Conservation (phyloP, 2,888 invertebrate genomes). For the Chymomyza fuscimana region DNA sequence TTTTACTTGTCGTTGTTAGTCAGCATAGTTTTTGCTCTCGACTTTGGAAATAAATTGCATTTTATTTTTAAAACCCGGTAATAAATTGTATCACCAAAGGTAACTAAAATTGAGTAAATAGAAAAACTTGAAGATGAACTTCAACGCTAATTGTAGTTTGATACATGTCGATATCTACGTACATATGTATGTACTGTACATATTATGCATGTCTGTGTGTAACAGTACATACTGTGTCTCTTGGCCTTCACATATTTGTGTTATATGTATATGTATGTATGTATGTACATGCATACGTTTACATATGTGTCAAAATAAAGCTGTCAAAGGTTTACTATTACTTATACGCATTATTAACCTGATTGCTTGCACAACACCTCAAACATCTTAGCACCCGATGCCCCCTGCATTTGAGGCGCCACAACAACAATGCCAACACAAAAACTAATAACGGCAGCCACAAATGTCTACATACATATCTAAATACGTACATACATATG, state of each 20-base stretch:
- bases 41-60: constrained; percentile 61
- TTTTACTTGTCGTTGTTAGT: constrained; percentile 43
- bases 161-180: constrained; percentile 14
- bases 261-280: constrained; percentile 6
- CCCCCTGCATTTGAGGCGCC: constrained; percentile 27
- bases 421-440: constrained; percentile 33
- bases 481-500: not conserved
- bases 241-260: constrained; percentile 70
- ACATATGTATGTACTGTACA: too few relatives aligned
- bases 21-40: constrained; percentile 16
- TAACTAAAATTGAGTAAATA: constrained; percentile 15
- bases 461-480: constrained; percentile 14
- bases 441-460: constrained; percentile 8
- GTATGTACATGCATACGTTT: constrained; percentile 4
- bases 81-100: constrained; percentile 62
- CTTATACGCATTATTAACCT: constrained; percentile 49
- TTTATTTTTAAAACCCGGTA: constrained; percentile 72
- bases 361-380: constrained; percentile 41
- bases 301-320: not conserved
- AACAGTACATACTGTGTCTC: not conserved
- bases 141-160: not conserved
- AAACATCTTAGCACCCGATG: not conserved
- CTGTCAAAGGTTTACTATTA: not conserved
- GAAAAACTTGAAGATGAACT: constrained; percentile 23
- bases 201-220: constrained; percentile 15